Evolutionary conservation across 2,797 vertebrate species (phyloP), one percentile per base, ranked within the genome.

Genomic region (Malurus splendens): DNA sequence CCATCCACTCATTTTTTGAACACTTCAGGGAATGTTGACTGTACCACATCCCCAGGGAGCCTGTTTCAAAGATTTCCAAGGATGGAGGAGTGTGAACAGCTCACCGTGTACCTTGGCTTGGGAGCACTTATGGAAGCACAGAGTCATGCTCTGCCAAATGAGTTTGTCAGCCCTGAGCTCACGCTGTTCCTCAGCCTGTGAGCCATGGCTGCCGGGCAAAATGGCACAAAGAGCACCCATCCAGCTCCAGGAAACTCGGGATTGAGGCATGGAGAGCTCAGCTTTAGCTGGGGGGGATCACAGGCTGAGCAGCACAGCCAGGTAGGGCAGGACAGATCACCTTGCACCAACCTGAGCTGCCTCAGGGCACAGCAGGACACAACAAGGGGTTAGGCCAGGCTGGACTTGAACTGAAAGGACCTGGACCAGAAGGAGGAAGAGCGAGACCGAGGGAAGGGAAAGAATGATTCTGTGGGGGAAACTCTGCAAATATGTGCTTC

Each of bases 401-500:
- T 76, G 67, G 30, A 23, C 18, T 80, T 39, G 28, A 7, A 16
- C 42, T 25, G 36, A 56, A 71, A 7, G 14, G 23, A 60, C 15
- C 23, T 36, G 67, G 50, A 17, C 30, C 42, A 70, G 36, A 19
- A 55, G 56, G 32, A 89, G 38, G 73, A 79, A 86, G 64, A 56
- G 60, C 0, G 6, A 72, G 57, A 32, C 56, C 7, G 51, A 45
- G 39, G 52, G 86, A 47, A 60, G 76, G 65, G 76, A 71, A 81
- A 41, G 62, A 80, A 56, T 57, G 79, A 71, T 79, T 67, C 33
- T 36, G 14, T 7, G 51, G 32, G 55, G 44, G 22, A 67, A 87
- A 75, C n/a, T 42, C 41, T 81, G 74, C 44, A 65, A 89, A 23
- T 50, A 91, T 44, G 42, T 10, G 36, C 87, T 92, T 95, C 90